A percentile compares a stretch with the other conserved stretches of the same genome.
Evolutionary conservation across 2,113 vertebrate species (phyloP).

Genomic region (human (Homo sapiens)): DNA sequence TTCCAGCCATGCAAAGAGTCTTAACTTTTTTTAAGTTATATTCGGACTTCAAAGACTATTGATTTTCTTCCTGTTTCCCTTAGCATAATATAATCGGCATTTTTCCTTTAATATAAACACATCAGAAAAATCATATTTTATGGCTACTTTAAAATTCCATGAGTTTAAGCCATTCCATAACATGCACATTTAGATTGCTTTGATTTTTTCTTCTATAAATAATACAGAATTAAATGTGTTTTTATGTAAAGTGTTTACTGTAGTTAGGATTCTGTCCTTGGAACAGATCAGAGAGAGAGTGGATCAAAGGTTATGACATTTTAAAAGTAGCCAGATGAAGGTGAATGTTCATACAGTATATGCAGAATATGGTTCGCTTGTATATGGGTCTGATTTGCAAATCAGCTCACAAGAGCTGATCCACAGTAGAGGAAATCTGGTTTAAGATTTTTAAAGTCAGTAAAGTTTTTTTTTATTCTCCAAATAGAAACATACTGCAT

Average conservation of each 20-base stretch:
- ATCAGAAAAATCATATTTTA: not conserved
- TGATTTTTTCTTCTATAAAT: not conserved
- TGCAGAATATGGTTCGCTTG: not conserved
- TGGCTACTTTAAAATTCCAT: not conserved
- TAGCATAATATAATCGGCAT: not conserved
- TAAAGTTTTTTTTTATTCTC: slow-evolving; percentile 6
- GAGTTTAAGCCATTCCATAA: not conserved
- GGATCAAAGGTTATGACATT: slow-evolving; percentile 40
- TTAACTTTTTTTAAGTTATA: not conserved
- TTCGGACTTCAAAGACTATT: not conserved
- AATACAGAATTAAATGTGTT: not conserved
- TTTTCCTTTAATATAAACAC: slow-evolving; percentile 2
- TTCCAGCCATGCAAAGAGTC: not conserved
- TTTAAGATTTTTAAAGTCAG: not conserved
- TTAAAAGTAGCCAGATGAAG: not conserved
- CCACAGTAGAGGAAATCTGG: not conserved
- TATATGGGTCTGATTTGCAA: not conserved
- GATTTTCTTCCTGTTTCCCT: not conserved
- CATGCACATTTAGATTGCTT: not conserved
- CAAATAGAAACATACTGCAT: not conserved
- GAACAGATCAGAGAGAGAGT: not conserved
- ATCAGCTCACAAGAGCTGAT: not conserved
- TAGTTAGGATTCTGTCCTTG: not conserved
- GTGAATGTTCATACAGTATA: not conserved
- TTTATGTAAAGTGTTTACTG: not conserved